Base-by-base conservation (phyloP, 2,797 vertebrate species). In the Tauraco hartlaubi region DNA sequence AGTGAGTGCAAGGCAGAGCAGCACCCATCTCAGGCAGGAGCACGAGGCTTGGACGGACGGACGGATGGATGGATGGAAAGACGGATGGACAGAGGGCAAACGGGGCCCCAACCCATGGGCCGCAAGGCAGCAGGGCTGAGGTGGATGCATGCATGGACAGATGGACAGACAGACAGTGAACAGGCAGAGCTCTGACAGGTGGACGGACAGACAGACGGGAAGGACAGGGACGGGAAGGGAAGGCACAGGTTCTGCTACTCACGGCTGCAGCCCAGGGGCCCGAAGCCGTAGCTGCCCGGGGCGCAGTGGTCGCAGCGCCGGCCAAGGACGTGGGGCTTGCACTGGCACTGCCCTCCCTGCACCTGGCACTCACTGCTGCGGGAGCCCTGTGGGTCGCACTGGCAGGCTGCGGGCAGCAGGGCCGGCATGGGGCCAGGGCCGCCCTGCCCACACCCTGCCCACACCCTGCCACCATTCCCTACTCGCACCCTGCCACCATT, bases 381-480 rank as follows among this genome's bases (percentile, higher is more conserved):
- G 29, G 99, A 99, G 55, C 99, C 99, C 96, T 99, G 98, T 3
- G 97, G 98, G 94, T 99, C 97, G 66, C 98, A 99, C 90, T 98
- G 97, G 95, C 99, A 99, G 58, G 98, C 99, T 99, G 98, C 0
- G 56, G 92, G 54, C 23, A 49, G 49, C 6, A 25, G 54, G 46
- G 66, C 26, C 7, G 9, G 61, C 2, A 1, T 95, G 72, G 35
- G 61, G 51, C 49, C 2, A 5, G 62, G 41, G 72, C 41, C 54
- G 73, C 31, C 39, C 62, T 88, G 44, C 16, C 39, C 3, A 0
- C 72, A 20, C 13, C 23, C 54, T 48, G 71, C 54, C 61, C 5
- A 0, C 23, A 15, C 4, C 51, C 58, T 63, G 54, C 20, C n/a
- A n/a, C n/a, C n/a, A n/a, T n/a, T n/a, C n/a, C n/a, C n/a, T n/a